phyloP scores from a whole-genome alignment of 2,113 vertebrate species.

The Macquaria australasica region DNA sequence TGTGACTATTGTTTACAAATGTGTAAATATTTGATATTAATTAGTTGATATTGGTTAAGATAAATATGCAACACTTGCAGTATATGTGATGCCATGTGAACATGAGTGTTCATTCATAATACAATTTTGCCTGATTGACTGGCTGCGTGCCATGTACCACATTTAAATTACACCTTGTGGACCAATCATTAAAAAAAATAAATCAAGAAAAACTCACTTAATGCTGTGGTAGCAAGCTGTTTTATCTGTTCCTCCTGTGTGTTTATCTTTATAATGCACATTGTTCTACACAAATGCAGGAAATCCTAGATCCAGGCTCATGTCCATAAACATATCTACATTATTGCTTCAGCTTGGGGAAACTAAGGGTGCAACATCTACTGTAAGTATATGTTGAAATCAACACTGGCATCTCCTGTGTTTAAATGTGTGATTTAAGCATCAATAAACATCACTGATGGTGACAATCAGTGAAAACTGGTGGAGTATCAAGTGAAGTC shows the following conservation, averaged over 20 bases:
- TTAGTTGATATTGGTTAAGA: background rate
- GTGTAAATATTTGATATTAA: background rate
- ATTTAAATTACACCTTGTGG: slow-evolving; percentile 31
- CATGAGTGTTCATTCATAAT: slow-evolving; percentile 36
- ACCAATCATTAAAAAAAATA: slow-evolving; percentile 40
- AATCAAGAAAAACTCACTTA: slow-evolving; percentile 36
- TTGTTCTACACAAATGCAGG: background rate
- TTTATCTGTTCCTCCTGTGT: slow-evolving; percentile 24
- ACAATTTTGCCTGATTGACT: slow-evolving; percentile 34
- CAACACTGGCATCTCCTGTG: slow-evolving; percentile 46
- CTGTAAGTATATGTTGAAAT: slow-evolving; percentile 64
- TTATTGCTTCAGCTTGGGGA: slow-evolving; percentile 10
- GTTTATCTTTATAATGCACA: slow-evolving; percentile 17
- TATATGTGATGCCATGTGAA: slow-evolving; percentile 8
- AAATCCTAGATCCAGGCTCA: slow-evolving; percentile 18
- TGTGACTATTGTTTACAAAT: background rate
- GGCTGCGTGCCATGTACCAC: slow-evolving; percentile 21
- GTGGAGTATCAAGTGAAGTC: slow-evolving; percentile 67
- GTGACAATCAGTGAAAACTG: slow-evolving; percentile 75
- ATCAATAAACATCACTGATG: slow-evolving; percentile 72
- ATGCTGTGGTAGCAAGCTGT: slow-evolving; percentile 11
- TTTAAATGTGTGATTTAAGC: slow-evolving; percentile 64
- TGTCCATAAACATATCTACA: slow-evolving; percentile 29
- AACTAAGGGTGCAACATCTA: slow-evolving; percentile 33
- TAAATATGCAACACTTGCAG: slow-evolving; percentile 8